Conservation (phyloP, 2,888 invertebrate species). For the Lysandra bellargus region DNA sequence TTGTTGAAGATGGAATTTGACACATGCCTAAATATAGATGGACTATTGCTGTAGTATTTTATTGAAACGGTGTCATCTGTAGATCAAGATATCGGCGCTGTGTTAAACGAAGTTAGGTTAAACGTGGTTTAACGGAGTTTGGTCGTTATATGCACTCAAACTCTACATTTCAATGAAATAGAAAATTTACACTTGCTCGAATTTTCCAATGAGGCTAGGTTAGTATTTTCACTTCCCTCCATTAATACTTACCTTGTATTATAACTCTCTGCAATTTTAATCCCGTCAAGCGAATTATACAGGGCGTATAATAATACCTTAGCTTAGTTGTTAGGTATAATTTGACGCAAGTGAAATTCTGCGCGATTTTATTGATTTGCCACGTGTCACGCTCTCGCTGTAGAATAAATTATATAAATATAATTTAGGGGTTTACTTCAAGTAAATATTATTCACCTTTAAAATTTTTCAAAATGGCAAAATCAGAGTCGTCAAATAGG, state of each 20-base stretch:
- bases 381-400: conserved; percentile 1
- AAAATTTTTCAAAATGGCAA: no score
- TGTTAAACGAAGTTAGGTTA: background rate
- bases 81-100: background rate
- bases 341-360: conserved; percentile 25
- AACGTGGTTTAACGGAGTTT: background rate
- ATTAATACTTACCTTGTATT: background rate
- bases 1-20: conserved; percentile 31
- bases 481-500: no score
- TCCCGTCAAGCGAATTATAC: background rate
- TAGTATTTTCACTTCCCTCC: background rate
- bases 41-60: background rate
- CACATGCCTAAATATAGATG: conserved; percentile 25
- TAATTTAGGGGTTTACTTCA: no score
- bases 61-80: background rate
- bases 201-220: background rate
- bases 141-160: background rate
- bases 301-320: background rate
- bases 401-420: background rate
- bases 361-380: conserved; percentile 37
- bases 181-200: background rate
- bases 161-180: background rate
- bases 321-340: background rate
- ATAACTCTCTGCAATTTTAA: background rate
- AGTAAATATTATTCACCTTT: no score